Evolutionary conservation across 2,113 vertebrate species (phyloP).

Genomic region (Odocoileus hemionus): DNA sequence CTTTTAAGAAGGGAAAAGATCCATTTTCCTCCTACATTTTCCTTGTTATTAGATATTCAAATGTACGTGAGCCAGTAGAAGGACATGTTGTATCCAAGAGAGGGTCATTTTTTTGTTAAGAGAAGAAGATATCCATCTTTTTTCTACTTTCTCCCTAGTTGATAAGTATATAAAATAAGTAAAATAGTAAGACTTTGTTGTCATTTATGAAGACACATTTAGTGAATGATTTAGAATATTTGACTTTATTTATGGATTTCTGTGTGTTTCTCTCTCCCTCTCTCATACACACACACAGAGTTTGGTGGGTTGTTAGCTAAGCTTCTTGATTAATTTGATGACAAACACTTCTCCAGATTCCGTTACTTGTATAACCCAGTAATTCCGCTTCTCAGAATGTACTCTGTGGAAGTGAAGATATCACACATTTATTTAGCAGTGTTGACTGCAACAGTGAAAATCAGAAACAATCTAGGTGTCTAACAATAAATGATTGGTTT

Average conservation of each 20-base stretch:
- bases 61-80: not conserved
- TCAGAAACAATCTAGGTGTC: not conserved
- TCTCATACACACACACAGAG: not conserved
- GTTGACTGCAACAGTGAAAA: not conserved
- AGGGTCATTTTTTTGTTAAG: not conserved
- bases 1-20: not conserved
- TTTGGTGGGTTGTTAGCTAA: not conserved
- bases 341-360: not conserved
- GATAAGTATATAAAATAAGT: not conserved
- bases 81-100: not conserved
- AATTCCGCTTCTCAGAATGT: not conserved
- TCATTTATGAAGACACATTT: not conserved
- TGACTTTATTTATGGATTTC: not conserved
- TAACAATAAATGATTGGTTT: not conserved
- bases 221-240: not conserved
- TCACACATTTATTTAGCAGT: not conserved
- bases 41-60: not conserved
- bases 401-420: not conserved
- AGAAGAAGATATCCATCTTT: not conserved
- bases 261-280: not conserved
- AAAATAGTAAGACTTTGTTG: not conserved
- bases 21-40: not conserved
- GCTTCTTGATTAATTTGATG: not conserved
- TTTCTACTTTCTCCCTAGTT: not conserved
- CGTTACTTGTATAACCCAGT: not conserved